phyloP scores from a whole-genome alignment of 2,113 vertebrate genomes.

The Amphiprion percula region DNA sequence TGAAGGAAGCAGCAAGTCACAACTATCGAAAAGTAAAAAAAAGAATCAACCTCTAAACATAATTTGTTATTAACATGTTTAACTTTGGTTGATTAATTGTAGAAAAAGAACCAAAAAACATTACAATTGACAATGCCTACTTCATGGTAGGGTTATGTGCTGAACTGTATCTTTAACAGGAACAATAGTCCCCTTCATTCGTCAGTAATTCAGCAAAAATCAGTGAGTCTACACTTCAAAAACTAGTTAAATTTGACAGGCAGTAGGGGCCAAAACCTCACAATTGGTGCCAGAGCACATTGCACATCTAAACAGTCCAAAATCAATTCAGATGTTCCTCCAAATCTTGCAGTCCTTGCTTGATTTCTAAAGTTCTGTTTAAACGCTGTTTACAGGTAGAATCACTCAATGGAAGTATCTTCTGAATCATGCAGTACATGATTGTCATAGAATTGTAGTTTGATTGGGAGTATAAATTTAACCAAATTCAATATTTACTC shows the following conservation, averaged over 20 bases:
- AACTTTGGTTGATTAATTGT: no score
- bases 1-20: no score
- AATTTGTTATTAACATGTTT: no score
- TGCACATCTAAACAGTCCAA: background rate
- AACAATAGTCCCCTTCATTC: no score
- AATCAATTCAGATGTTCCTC: background rate
- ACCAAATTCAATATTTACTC: background rate
- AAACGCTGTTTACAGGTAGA: background rate
- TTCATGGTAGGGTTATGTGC: background rate
- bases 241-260: background rate
- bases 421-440: background rate
- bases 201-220: background rate
- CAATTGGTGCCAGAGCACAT: background rate
- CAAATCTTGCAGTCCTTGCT: background rate
- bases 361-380: background rate
- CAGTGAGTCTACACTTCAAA: background rate
- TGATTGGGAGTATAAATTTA: background rate
- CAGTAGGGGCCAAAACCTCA: background rate
- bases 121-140: background rate
- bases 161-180: no score
- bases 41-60: no score
- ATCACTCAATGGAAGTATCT: background rate
- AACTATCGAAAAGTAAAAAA: no score
- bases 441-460: no score
- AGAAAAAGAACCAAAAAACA: no score